These are phyloP conservation scores for Orthosia gothica DNA, from an alignment of 2,888 invertebrate species.

Conservation along the genomic window DNA sequence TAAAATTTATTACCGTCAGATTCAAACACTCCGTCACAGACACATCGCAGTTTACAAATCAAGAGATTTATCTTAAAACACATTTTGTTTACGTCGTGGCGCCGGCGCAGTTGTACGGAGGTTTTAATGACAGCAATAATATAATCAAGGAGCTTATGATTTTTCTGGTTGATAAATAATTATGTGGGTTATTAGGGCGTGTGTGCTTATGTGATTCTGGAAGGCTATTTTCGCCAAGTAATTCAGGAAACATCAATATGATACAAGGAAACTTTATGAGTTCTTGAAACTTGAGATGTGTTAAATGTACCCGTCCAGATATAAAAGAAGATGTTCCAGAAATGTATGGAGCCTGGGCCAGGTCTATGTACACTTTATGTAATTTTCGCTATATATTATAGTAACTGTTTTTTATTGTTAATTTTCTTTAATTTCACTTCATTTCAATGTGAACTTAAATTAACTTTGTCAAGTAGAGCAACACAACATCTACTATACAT, in stretches of 20 bases:
- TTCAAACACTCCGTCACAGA: slow-evolving; percentile 60
- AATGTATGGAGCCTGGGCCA: no score
- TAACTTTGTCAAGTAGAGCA: no score
- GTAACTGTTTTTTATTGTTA: no score
- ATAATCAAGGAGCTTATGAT: slow-evolving; percentile 4
- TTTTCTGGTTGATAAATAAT: slow-evolving; percentile 21
- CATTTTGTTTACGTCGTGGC: slow-evolving; percentile 66
- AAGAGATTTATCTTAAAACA: slow-evolving; percentile 67
- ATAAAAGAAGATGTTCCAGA: no score
- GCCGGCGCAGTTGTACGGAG: slow-evolving; percentile 46
- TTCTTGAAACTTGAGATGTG: neutral
- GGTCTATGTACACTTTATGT: no score
- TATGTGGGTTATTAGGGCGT: slow-evolving; percentile 29
- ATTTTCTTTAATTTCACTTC: no score
- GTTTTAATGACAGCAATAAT: slow-evolving; percentile 49
- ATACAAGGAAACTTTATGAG: neutral
- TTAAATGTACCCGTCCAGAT: no score
- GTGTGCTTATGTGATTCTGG: slow-evolving; percentile 1
- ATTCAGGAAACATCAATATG: neutral
- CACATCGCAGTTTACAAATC: slow-evolving; percentile 64
- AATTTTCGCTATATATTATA: no score
- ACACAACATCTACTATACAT: no score
- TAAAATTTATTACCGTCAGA: slow-evolving; percentile 58
- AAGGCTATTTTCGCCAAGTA: neutral
- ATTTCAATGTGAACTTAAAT: no score